Evolutionary conservation across 2,113 vertebrate genomes (phyloP).

Genomic region (Petrocephalus zakoni): DNA sequence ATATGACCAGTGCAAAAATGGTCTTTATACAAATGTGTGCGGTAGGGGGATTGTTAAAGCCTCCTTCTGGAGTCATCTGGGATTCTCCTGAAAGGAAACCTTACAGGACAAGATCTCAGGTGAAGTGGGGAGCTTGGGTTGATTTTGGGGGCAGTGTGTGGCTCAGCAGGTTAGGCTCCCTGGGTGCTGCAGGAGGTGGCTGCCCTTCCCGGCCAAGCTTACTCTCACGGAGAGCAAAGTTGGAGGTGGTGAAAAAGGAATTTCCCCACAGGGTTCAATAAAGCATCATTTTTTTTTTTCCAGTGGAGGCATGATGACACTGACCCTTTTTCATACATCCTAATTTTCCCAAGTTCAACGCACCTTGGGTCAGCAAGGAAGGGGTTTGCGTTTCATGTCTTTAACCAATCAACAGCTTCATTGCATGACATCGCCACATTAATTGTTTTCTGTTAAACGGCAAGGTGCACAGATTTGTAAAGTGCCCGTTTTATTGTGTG

Average conservation of each 20-base stretch:
- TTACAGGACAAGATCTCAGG: not conserved
- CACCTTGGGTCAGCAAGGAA: not conserved
- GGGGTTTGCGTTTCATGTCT: not conserved
- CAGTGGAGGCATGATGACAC: not conserved
- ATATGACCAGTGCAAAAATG: conserved; percentile 1
- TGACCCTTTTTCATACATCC: not conserved
- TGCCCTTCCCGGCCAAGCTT: no score
- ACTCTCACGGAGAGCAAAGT: no score
- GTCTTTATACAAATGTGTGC: not conserved
- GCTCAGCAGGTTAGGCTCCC: no score
- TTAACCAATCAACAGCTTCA: not conserved
- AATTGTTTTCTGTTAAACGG: not conserved
- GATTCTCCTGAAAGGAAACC: not conserved
- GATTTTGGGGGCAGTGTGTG: no score
- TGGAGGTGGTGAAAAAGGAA: no score
- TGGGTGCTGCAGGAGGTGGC: no score
- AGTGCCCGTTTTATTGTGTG: not conserved
- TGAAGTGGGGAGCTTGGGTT: not conserved
- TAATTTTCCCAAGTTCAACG: not conserved
- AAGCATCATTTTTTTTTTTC: no score
- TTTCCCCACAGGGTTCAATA: no score
- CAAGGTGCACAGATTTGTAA: not conserved
- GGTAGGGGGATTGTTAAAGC: not conserved
- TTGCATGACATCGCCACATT: not conserved
- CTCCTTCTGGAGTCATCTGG: not conserved